Percentiles rank a stretch among this genome's conserved stretches.
These are phyloP conservation scores for Aphaenogaster ashmeadi DNA, from an alignment of 1,140 invertebrate species.

Conservation along the genomic window DNA sequence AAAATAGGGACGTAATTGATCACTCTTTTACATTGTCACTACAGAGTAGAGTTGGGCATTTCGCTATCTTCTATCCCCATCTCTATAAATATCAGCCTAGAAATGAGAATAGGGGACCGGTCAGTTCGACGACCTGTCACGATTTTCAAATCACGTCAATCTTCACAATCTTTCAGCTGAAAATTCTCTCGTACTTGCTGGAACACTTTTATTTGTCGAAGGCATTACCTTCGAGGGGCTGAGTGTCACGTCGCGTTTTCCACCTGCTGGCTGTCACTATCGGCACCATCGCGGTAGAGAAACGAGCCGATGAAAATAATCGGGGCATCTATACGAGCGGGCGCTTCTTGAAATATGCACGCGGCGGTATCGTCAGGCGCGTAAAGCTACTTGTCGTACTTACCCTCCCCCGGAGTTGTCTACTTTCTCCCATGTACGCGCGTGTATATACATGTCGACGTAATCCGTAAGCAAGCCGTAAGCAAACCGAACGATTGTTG, in stretches of 20 bases:
- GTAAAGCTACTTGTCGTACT: constrained; percentile 42
- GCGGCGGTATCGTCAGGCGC: constrained; percentile 42
- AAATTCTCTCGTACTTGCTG: not conserved
- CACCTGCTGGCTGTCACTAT: constrained; percentile 4
- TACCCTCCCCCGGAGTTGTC: not conserved
- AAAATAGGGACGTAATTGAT: constrained; percentile 33
- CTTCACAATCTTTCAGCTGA: not conserved
- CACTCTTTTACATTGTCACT: constrained; percentile 1
- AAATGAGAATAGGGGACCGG: not conserved
- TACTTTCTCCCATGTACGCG: not conserved
- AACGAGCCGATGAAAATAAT: constrained; percentile 68
- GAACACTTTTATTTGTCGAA: constrained; percentile 18
- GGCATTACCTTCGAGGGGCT: not conserved
- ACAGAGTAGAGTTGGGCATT: not conserved
- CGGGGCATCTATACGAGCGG: constrained; percentile 17
- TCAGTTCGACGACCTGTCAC: not conserved
- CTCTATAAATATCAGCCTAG: constrained; percentile 1
- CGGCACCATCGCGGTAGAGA: not conserved
- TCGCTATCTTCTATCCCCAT: not conserved
- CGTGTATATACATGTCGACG: not conserved
- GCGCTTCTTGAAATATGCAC: constrained; percentile 70
- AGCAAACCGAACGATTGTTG: constrained; percentile 23
- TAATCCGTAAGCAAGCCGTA: constrained; percentile 50
- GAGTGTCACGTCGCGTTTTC: not conserved
- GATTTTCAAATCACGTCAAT: constrained; percentile 30